These are phyloP conservation scores for Calliopsis andreniformis DNA, from an alignment of 1,140 invertebrate species.

Conservation along the genomic window DNA sequence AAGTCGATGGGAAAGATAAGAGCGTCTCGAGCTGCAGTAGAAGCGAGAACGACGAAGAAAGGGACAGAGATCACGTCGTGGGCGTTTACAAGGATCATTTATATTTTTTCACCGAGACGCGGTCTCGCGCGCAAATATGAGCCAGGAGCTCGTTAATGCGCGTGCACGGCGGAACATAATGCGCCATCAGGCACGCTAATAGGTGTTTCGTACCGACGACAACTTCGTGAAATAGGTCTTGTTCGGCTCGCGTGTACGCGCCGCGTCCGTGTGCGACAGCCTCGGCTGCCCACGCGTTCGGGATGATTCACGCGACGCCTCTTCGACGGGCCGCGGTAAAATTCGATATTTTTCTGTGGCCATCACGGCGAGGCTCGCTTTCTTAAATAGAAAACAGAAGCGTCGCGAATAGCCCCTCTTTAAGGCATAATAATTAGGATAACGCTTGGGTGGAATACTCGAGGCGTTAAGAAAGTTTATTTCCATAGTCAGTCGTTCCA, in stretches of 20 bases:
- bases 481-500: background rate
- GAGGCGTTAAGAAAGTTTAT: background rate
- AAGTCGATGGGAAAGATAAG: slow-evolving; percentile 41
- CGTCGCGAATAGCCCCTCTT: background rate
- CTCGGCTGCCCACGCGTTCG: slow-evolving; percentile 52
- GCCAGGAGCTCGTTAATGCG: slow-evolving; percentile 69
- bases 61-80: slow-evolving; percentile 31
- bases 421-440: slow-evolving; percentile 14
- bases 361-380: no score
- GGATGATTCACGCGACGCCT: slow-evolving; percentile 65
- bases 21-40: background rate
- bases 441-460: background rate
- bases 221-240: slow-evolving; percentile 68
- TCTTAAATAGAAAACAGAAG: slow-evolving; percentile 10
- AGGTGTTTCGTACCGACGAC: slow-evolving; percentile 69
- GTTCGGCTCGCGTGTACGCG: slow-evolving; percentile 25
- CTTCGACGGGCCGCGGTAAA: slow-evolving; percentile 54
- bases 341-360: slow-evolving; percentile 14
- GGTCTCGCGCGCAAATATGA: no score
- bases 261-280: slow-evolving; percentile 28
- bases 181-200: slow-evolving; percentile 69
- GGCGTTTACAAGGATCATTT: slow-evolving; percentile 59
- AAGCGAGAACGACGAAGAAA: background rate
- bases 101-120: slow-evolving; percentile 26
- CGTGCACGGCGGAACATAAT: slow-evolving; percentile 65